Base-by-base conservation (phyloP, 1,140 invertebrate genomes). In the Atta colombica region DNA sequence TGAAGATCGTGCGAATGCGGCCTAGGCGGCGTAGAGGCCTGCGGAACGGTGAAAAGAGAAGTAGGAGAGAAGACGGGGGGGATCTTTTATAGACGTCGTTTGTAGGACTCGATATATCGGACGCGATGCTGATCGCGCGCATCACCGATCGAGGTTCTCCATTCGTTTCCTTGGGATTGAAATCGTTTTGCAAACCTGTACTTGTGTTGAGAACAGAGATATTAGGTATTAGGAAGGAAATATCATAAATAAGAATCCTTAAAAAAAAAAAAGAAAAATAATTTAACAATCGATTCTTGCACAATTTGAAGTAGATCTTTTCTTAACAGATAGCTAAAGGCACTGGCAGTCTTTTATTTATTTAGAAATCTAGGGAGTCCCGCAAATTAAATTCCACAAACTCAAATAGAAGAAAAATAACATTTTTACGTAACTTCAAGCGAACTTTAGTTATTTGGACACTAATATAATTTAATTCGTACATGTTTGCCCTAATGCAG, bases 1-100 rank as follows among this genome's bases (percentile, higher is more conserved):
- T 85, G 93, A 94, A 91, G 92, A 94, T 95, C 93, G 94, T 95
- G 94, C 94, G 94, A 95, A 95, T 92, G 92, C 85, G 89, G 92
- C 88, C 85, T 89, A 91, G 86, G 60, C 86, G 82, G 91, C 88
- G 89, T 90, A 87, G 90, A 85, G 87, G 72, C 53, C 58, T 77
- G 80, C 77, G 87, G 81, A 87, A 86, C 68, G 90, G 85, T 88
- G 90, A 90, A 88, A 88, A 90, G 88, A 90, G 72, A 86, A 45
- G 61, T 65, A 66, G 74, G 53, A 39, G 58, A 58, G 25, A 28
- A 49, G 39, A 7, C 25, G 60, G 71, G 31, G 31, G 87, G 88
- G 65, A 82, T 81, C 86, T 90, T 91, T 91, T 91, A 90, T 88
- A 91, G 89, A 91, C 89, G 81, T 88, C 89, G 89, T 90, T 90